Percentiles rank a stretch among this genome's conserved stretches.
phyloP scores from a whole-genome alignment of 2,888 invertebrate genomes.

The Troilus luridus region DNA sequence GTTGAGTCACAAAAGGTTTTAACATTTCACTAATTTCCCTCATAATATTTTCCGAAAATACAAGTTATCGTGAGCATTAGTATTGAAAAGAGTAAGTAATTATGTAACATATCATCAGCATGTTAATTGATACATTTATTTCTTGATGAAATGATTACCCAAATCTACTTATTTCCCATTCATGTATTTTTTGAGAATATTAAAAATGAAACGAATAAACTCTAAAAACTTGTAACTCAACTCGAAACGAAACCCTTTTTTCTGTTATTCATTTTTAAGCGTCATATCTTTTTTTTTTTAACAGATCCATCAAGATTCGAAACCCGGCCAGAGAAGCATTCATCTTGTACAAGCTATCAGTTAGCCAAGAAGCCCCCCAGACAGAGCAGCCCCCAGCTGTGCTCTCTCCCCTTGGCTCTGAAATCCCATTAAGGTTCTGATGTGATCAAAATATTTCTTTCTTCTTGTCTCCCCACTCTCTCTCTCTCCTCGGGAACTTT shows the following conservation, averaged over 20 bases:
- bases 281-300: not conserved
- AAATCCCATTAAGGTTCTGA: constrained; percentile 28
- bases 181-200: not conserved
- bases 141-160: too few relatives aligned
- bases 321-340: not conserved
- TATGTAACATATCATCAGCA: too few relatives aligned
- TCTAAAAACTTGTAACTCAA: not conserved
- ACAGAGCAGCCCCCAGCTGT: not conserved
- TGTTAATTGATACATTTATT: too few relatives aligned
- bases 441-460: constrained; percentile 41
- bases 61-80: too few relatives aligned
- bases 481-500: not conserved
- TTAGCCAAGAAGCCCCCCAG: not conserved
- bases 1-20: too few relatives aligned
- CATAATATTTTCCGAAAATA: too few relatives aligned
- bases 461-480: not conserved
- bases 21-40: too few relatives aligned
- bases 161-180: too few relatives aligned
- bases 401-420: not conserved
- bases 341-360: not conserved
- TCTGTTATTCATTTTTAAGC: too few relatives aligned
- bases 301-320: not conserved
- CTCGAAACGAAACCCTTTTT: too few relatives aligned
- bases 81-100: too few relatives aligned
- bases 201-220: not conserved